Base-by-base conservation (phyloP, 2,113 vertebrate species). In the Theropithecus gelada region DNA sequence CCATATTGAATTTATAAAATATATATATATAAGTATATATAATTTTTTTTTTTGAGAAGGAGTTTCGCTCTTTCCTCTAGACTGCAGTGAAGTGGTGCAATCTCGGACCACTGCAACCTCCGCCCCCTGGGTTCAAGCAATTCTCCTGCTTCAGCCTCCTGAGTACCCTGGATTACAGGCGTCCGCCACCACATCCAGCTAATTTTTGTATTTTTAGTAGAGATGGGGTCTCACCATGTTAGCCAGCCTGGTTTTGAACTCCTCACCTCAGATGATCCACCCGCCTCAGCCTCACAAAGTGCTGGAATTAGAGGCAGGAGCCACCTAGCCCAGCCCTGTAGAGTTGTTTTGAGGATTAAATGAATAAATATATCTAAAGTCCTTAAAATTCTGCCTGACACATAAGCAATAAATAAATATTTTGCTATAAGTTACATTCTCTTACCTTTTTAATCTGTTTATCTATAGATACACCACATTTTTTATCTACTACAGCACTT, bases 1-100 rank as follows among this genome's bases (percentile, higher is more conserved):
- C 89, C 6, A 92, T 35, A 1, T 16, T 88, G 35, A 59, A 94
- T 73, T 80, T 95, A 85, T 76, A 89, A 96, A 87, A 80, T 76
- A 95, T 40, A 32, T 30, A 23, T 64, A 13, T 64, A 27, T 61
- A 27, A 6, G 18, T 55, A 2, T 8, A 20, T 20, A 20, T 20
- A 7, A 50, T 50, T 55, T 55, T 55, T 7, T 52, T 64, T 64
- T 64, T 64, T 64, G 61, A 64, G 27, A 64, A 30, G 27, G 12
- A 64, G 27, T 64, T 64, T 64, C 0, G 12, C 61, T 64, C 61
- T 64, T 64, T 64, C 61, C 2, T 64, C 27, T 27, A 64, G 27
- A 27, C 27, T 64, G 27, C 27, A 64, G 61, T 64, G 61, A 30
- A 64, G 27, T 64, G 61, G 61, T 27, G 1, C 2, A 2, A 30